A percentile compares a stretch with the other conserved stretches of the same genome.
phyloP scores from a whole-genome alignment of 2,113 vertebrate genomes.

The Anguilla rostrata region DNA sequence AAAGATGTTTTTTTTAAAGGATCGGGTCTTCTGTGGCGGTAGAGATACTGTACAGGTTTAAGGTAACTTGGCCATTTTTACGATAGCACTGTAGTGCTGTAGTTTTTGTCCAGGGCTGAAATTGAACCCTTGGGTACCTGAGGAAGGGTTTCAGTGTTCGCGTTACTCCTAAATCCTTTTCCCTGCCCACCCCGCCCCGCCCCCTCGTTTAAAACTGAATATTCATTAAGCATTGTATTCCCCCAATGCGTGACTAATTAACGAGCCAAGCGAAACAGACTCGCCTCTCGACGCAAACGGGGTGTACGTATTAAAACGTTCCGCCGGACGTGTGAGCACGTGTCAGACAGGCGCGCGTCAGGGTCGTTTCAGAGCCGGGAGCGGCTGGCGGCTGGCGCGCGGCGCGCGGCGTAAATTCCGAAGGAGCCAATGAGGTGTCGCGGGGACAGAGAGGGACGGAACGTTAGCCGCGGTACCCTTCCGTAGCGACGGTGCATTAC shows the following conservation, averaged over 20 bases:
- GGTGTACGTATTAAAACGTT: conserved; percentile 43
- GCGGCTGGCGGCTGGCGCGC: not conserved
- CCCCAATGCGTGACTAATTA: conserved; percentile 30
- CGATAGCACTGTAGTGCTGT: not conserved
- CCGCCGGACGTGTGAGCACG: conserved; percentile 2
- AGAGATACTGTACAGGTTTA: not conserved
- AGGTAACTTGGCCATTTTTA: not conserved
- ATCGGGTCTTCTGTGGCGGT: not conserved
- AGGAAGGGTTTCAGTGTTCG: not conserved
- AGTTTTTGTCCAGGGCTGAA: not conserved
- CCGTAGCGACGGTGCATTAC: not conserved
- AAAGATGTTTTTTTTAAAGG: not conserved
- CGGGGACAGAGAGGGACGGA: not conserved
- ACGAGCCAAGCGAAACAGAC: conserved; percentile 22
- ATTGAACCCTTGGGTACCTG: not conserved
- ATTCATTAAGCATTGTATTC: conserved; percentile 34
- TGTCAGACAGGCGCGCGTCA: conserved; percentile 33
- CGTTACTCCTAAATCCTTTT: not conserved
- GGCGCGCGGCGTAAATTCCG: not conserved
- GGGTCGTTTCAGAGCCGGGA: conserved; percentile 23
- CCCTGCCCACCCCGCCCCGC: not conserved
- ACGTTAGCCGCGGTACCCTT: not conserved
- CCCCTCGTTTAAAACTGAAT: conserved; percentile 27
- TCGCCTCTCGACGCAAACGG: conserved; percentile 20
- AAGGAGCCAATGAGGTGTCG: not conserved